Base-by-base conservation (phyloP, 2,888 invertebrate species). In the Ditula angustiorana region DNA sequence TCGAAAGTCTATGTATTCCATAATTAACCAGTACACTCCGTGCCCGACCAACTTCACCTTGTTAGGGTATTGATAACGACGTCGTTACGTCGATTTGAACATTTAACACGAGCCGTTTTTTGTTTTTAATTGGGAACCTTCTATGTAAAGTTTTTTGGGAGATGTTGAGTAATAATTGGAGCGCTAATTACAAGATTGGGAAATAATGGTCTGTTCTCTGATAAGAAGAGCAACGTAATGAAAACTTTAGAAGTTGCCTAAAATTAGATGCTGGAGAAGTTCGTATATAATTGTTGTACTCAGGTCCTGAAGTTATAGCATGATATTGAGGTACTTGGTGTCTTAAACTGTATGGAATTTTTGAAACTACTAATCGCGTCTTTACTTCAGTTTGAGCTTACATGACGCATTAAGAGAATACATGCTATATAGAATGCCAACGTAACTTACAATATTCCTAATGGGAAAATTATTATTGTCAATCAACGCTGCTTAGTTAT, bases 41-140 rank as follows among this genome's bases (percentile, higher is more conserved):
- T 76, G 73, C 71, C 64, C 69, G 73, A 69, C 77, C 78, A 80
- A 79, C 77, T 83, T 77, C 71, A 72, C 80, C 86, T 86, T 85
- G 87, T 89, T 90, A 89, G 85, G 78, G 80, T 71, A 75, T 80
- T 75, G 82, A 79, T 89, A 91, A 92, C 84, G 86, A 88, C 86
- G 79, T 90, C 85, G 86, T 90, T 90, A 88, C 81, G 71, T 76
- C 74, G 75, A 82, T 89, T 89, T 83, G 84, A 79, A 74, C 81
- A 74, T 82, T 90, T 90, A 90, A 85, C 86, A 77, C 74, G 58
- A 68, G 67, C 75, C 77, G 75, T 73, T 85, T 81, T 86, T 85
- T 79, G 77, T 72, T 82, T 86, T 82, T 87, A 90, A 89, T 90
- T 87, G 86, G 85, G 68, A 69, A 46, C 66, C 63, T 74, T 71